A percentile compares a stretch with the other conserved stretches of the same genome.
Conservation (phyloP, 2,888 invertebrate species). For the Periphyllus acericola region DNA sequence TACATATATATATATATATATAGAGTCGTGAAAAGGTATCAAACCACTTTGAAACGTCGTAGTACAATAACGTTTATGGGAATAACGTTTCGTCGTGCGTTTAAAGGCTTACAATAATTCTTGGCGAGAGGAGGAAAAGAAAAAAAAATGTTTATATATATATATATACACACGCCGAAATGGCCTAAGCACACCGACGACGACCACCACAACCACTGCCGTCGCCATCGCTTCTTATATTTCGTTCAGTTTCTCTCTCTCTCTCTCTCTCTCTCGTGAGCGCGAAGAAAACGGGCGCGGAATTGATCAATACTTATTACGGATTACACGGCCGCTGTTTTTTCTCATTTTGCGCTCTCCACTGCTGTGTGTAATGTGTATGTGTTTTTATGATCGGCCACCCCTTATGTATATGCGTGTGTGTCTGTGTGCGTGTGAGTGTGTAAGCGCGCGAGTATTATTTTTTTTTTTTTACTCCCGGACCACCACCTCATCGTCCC, state of each 20-base stretch:
- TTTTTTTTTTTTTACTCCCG: conserved; percentile 50
- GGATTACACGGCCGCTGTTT: conserved; percentile 62
- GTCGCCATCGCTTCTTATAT: neutral
- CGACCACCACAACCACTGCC: neutral
- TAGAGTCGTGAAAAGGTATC: conserved; percentile 22
- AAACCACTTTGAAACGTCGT: conserved; percentile 38
- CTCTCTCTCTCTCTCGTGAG: neutral
- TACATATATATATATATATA: neutral
- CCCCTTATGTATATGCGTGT: conserved; percentile 3
- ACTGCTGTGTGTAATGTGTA: conserved; percentile 54
- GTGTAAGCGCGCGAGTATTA: neutral
- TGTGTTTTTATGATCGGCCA: conserved; percentile 61
- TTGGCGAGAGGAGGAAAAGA: conserved; percentile 19
- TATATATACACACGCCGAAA: conserved; percentile 16
- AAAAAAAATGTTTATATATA: neutral
- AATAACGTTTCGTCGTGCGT: conserved; percentile 51
- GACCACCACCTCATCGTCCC: conserved; percentile 9
- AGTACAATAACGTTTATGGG: conserved; percentile 38
- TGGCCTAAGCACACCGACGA: conserved; percentile 23
- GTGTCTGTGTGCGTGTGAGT: neutral
- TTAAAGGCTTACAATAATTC: conserved; percentile 58
- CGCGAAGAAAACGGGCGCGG: conserved; percentile 57
- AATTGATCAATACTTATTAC: conserved; percentile 62
- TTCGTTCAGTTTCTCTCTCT: neutral
- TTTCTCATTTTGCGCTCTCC: conserved; percentile 59